Base-by-base conservation (phyloP, 2,113 vertebrate species). In the Aepyceros melampus region DNA sequence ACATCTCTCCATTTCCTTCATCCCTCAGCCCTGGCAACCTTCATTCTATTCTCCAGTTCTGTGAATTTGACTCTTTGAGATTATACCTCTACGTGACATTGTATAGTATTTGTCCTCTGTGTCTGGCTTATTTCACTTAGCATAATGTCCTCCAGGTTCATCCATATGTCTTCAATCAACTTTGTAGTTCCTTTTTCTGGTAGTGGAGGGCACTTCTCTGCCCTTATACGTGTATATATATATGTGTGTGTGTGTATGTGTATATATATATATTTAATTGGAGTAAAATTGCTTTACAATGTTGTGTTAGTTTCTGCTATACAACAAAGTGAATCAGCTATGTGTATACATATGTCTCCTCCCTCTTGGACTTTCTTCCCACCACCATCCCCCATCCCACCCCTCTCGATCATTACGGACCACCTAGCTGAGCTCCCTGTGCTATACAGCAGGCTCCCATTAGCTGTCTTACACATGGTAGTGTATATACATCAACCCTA, bases 161-260 rank as follows among this genome's bases (percentile, higher is more conserved):
- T 14, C 56, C 33, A 5, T 4, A 36, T 40, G 25, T 53, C 7
- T 27, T 81, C 49, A 67, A 9, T 95, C 83, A 29, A 3, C 43
- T 89, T 49, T 45, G 64, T 29, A 64, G 31, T 5, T 31, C 12
- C 89, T 76, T 62, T 21, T 23, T 6, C 16, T 27, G 19, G 27
- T 10, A 21, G 40, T 36, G 9, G 11, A 13, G 13, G 10, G 2
- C 0, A 4, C 58, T 33, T 86, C 4, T 84, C 56, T 29, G 27
- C 7, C 9, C 19, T 40, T 12, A 71, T 71, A 71, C 1, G 4
- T 36, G 0, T n/a, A 36, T n/a, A n/a, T n/a, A 2, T n/a, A 4
- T 17, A 0, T 64, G 1, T 36, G 0, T 36, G 0, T 71, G 1
- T 71, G 11, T 58, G 8, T 27, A 5, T 53, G 1, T 64, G 0